Conservation (phyloP, 35 echinoderm and acorn worm species). For the Ptychodera flava region DNA sequence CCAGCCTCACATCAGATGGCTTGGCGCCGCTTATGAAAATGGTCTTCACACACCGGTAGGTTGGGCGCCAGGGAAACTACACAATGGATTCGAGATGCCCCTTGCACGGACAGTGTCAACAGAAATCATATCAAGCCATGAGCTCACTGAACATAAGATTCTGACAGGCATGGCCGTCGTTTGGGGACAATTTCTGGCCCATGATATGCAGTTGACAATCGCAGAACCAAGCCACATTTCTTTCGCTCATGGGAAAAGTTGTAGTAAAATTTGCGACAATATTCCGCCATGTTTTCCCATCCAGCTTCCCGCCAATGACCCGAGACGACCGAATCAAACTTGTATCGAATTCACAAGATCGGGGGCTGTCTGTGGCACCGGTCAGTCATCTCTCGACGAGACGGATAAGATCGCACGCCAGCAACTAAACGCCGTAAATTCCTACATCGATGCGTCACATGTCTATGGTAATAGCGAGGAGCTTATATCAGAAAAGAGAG, state of each 20-base stretch:
- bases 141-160: background rate
- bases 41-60: constrained; percentile 13
- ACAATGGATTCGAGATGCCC: background rate
- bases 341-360: background rate
- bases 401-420: constrained; percentile 26
- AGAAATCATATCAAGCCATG: background rate
- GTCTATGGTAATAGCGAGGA: constrained; percentile 41
- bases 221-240: background rate
- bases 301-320: background rate
- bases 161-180: background rate
- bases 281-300: background rate
- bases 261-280: background rate
- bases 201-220: background rate
- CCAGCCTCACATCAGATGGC: constrained; percentile 37
- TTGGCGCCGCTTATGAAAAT: constrained; percentile 43
- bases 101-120: background rate
- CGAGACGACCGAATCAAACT: background rate
- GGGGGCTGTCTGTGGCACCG: background rate
- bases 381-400: background rate
- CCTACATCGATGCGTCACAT: constrained; percentile 68
- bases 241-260: background rate
- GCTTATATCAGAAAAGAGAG: background rate
- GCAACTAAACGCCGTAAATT: constrained; percentile 82
- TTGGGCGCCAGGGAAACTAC: background rate
- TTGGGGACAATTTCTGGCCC: background rate